Base-by-base conservation (phyloP, 1,140 invertebrate species). In the Dendrolimus punctatus region DNA sequence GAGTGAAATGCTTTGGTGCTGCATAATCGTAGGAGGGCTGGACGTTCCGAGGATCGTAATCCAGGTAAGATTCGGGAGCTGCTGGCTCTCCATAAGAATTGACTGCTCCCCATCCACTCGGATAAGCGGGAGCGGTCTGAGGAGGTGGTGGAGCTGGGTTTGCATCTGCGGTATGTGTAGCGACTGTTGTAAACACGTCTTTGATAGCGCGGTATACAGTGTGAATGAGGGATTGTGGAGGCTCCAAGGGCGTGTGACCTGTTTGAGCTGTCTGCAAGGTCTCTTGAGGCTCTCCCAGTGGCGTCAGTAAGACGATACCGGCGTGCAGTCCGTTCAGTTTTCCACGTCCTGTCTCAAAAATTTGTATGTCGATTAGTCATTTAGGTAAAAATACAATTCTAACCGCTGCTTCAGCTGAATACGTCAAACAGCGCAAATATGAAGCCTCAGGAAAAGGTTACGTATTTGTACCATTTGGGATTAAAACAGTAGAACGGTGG, bases 291-390 rank as follows among this genome's bases (percentile, higher is more conserved):
- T 80, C 78, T 49, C 66, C 78, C 46, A 85, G 62, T n/a, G 82
- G 82, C 51, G 82, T 75, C 60, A 83, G 68, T 58, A 85, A 60
- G 41, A 85, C 73, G 39, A 83, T 62, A 8, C 82, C 82, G 52
- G 82, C 82, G 59, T 85, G 80, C n/a, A 85, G 67, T 51, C 82
- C 82, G 55, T 65, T 80, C 67, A 85, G 76, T 81, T 76, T 82
- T 61, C 73, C 70, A 55, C 76, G 74, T 61, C 82, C 82, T 85
- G 82, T 80, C 80, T 82, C 82, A 77, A 68, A 85, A 80, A 80
- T 64, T 64, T 55, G 61, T 55, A 51, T 54, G 66, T 73, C 71
- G 9, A 23, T 50, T 41, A 23, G 9, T 36, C 6, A 23, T 23
- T 23, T 23, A 23, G 23, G 23, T 23, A 1, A 23, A 23, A 23